Evolutionary conservation across 1,140 invertebrate species (phyloP), one percentile per base, ranked within the genome.

Genomic region (Drosophila eugracilis): DNA sequence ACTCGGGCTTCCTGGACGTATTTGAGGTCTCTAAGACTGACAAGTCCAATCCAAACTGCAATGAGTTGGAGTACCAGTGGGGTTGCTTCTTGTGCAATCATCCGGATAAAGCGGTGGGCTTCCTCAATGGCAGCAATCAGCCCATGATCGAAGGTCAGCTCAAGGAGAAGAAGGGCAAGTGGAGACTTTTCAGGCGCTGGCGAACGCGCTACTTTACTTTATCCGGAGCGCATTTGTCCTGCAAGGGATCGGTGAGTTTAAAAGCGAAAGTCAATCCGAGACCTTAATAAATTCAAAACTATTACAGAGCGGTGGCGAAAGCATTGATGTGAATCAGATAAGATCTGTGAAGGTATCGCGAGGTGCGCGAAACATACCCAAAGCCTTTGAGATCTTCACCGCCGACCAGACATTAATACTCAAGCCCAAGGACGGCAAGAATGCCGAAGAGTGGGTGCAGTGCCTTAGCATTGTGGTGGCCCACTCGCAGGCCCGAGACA

Each of bases 321-420:
- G 94, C 76, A 96, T 97, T 71, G 96, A 97, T 89, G 95, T 99
- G 0, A 96, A 97, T 91, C 96, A 98, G 92, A 98, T 99, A 55
- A 94, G 97, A 28, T 97, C 96, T 69, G 97, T 99, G 1, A 97
- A 98, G 91, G 97, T 98, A 6, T 96, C 95, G 1, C 93, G 96
- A 54, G 95, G 95, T 15, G 96, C 95, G 42, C 94, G 96, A 50
- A 97, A 97, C 88, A 97, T 98, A 86, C 97, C 97, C 7, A 97
- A 97, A 92, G 97, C 97, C 1, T 98, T 99, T 93, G 97, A 99
- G 93, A 98, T 99, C 67, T 98, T 98, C 92, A 98, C 97, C 1
- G 96, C 96, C 44, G 97, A 98, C 90, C 96, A 97, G 90, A 97
- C 96, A 6, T 94, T 97, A 77, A 96, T 98, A 78, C 94, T 98